Conservation (phyloP, 2,797 vertebrate genomes). For the Gymnothorax javanicus region DNA sequence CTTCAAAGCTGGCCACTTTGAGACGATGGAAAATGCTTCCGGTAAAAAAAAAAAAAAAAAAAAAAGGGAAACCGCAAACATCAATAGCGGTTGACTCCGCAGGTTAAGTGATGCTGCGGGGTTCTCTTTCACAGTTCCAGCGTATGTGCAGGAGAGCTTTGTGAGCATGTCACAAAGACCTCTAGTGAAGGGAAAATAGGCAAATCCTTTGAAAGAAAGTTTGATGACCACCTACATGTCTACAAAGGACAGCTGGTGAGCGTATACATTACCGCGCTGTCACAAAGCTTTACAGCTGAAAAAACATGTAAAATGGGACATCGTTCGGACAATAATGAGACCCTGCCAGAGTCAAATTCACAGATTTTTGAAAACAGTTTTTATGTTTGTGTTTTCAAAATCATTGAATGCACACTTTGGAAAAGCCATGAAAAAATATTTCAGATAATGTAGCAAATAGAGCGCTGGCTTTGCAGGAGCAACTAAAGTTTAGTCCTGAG, state of each 20-base stretch:
- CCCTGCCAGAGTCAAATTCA: background rate
- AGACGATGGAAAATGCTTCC: background rate
- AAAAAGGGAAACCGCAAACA: background rate
- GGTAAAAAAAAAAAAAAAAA: background rate
- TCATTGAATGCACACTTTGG: background rate
- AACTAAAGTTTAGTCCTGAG: no score
- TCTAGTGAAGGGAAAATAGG: background rate
- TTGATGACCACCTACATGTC: constrained; percentile 9
- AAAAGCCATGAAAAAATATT: background rate
- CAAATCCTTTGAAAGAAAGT: background rate
- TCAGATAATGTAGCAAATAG: background rate
- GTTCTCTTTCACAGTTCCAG: no score
- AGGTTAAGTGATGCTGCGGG: background rate
- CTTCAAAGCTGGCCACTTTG: background rate
- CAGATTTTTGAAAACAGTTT: background rate
- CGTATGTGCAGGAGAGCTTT: background rate
- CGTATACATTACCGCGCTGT: background rate
- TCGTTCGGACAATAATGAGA: background rate
- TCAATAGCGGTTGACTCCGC: background rate
- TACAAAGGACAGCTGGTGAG: background rate
- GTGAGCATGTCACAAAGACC: background rate
- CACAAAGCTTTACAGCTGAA: background rate
- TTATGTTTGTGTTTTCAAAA: background rate
- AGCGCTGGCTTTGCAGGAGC: no score
- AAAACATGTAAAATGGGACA: background rate